phyloP scores from a whole-genome alignment of 2,888 invertebrate species.

The Drosophila quinaria region DNA sequence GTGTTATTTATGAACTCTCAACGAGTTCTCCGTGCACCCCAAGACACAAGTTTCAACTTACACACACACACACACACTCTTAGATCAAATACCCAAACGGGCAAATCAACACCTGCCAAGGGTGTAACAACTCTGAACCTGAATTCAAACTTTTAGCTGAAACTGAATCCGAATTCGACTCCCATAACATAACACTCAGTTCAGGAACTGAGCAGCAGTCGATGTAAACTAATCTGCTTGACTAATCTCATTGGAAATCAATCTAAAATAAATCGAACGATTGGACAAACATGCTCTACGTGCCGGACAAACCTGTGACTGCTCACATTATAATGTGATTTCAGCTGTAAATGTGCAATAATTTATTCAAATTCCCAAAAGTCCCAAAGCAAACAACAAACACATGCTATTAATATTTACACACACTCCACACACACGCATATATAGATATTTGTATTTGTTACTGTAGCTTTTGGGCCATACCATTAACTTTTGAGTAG shows the following conservation, averaged over 20 bases:
- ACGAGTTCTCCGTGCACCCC: constrained; percentile 46
- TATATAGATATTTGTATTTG: constrained; percentile 13
- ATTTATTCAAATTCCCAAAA: constrained; percentile 79
- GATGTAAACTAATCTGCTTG: constrained; percentile 67
- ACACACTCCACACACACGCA: constrained; percentile 28
- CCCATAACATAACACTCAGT: constrained; percentile 1
- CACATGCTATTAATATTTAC: constrained; percentile 76
- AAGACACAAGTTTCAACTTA: constrained; percentile 54
- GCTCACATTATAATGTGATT: constrained; percentile 77
- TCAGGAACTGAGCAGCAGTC: constrained; percentile 10
- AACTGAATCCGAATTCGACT: constrained; percentile 15
- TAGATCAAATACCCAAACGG: constrained; percentile 61
- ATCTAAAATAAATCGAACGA: constrained; percentile 76
- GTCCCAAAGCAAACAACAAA: constrained; percentile 46
- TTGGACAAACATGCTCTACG: constrained; percentile 67
- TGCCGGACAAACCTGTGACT: constrained; percentile 53
- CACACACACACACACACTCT: constrained; percentile 20
- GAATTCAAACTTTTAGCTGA: constrained; percentile 27
- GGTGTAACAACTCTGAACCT: constrained; percentile 39
- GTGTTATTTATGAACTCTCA: constrained; percentile 70
- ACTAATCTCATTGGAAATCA: constrained; percentile 80
- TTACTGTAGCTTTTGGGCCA: constrained; percentile 60
- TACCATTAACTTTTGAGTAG: constrained; percentile 68
- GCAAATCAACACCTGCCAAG: constrained; percentile 64
- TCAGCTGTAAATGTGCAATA: constrained; percentile 79